Evolutionary conservation across 2,797 vertebrate species (phyloP), one percentile per base, ranked within the genome.

Genomic region (Aulostomus chinensis): DNA sequence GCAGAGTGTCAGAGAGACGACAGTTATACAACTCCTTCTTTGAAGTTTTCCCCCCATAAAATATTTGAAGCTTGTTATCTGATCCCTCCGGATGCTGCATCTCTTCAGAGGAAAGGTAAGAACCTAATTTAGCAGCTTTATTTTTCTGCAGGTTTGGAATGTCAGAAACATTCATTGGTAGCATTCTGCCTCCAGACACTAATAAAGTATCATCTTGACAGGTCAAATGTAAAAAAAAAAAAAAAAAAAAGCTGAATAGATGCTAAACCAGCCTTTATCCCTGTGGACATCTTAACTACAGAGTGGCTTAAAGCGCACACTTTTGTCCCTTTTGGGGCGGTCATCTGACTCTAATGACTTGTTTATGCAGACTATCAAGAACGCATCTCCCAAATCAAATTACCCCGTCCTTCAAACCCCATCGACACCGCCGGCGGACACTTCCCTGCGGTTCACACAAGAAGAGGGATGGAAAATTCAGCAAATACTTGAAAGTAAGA

Each of bases 351-450:
- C 10, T 68, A 71, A 71, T 68, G 58, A 60, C 39, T 54, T 15
- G 32, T 28, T 37, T 30, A 67, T 55, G 46, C 21, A 16, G 31
- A 69, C 60, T 49, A 62, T 13, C 52, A 34, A 52, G 51, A 60
- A 62, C 21, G 49, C 5, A 45, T 53, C 54, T 58, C 31, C 35
- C 43, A 58, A 66, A 71, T 77, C 32, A 58, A 73, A 76, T 73
- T 33, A 58, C 4, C 12, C n/a, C 40, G 65, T 63, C 58, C 60
- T 65, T 82, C 42, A 70, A 69, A 73, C 41, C 22, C 6, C 35
- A 41, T 50, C 7, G 8, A 51, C 52, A 18, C 45, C 28, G 15
- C 31, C 52, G 30, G 36, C 35, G 9, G 45, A 24, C 32, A 36
- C 20, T 21, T 50, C 25, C 46, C 31, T 42, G 64, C 35, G 7